These are phyloP conservation scores for Oxygymnocypris stewartii DNA, from an alignment of 2,113 vertebrate species.

Conservation along the genomic window DNA sequence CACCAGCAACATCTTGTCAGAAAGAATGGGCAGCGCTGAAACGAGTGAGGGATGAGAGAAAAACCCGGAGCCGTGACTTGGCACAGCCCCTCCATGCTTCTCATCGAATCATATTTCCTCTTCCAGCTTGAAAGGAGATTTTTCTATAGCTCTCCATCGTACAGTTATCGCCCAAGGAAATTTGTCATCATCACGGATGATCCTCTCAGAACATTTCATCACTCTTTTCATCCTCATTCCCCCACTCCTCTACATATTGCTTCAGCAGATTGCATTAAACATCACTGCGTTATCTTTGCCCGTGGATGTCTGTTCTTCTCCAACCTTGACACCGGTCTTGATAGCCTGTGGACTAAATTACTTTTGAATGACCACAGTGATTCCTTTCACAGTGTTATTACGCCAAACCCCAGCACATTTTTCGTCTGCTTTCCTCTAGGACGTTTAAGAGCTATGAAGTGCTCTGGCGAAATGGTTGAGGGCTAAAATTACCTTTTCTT, in stretches of 20 bases:
- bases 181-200: slow-evolving; percentile 67
- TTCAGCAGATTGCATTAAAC: slow-evolving; percentile 43
- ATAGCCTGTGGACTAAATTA: slow-evolving; percentile 54
- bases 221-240: slow-evolving; percentile 51
- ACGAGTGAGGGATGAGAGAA: slow-evolving; percentile 20
- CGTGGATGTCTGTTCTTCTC: slow-evolving; percentile 32
- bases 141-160: slow-evolving; percentile 74
- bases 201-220: slow-evolving; percentile 71
- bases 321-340: slow-evolving; percentile 47
- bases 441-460: slow-evolving; percentile 57
- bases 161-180: slow-evolving; percentile 80
- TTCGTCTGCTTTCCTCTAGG: not conserved
- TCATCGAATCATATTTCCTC: slow-evolving; percentile 52
- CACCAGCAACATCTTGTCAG: slow-evolving; percentile 6
- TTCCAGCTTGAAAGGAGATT: slow-evolving; percentile 75
- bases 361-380: slow-evolving; percentile 53
- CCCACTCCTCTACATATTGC: slow-evolving; percentile 63
- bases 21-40: slow-evolving; percentile 27
- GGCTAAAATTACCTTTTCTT: slow-evolving; percentile 71
- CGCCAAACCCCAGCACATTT: slow-evolving; percentile 27
- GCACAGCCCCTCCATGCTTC: slow-evolving; percentile 57
- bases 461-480: slow-evolving; percentile 69
- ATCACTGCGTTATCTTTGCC: not conserved
- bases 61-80: slow-evolving; percentile 29
- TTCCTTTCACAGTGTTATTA: slow-evolving; percentile 44